A percentile compares a stretch with the other conserved stretches of the same genome.
phyloP scores from a whole-genome alignment of 2,113 vertebrate species.

The Calyptommatus sinebrachiatus region DNA sequence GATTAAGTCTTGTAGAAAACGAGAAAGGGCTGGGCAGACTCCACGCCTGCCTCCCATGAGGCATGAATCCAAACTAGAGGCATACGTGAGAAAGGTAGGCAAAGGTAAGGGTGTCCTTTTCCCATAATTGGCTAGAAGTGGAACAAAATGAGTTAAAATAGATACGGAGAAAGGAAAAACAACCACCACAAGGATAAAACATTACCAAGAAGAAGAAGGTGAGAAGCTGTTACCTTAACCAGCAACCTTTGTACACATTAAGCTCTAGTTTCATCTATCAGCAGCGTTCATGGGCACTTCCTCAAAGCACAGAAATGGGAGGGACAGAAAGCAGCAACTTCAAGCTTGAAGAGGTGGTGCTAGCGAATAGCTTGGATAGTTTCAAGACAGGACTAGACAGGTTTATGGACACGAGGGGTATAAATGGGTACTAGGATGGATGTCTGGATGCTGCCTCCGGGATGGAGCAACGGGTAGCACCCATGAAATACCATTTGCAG shows the following conservation, averaged over 20 bases:
- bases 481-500: too few relatives aligned
- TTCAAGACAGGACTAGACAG: too few relatives aligned
- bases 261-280: background rate
- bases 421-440: too few relatives aligned
- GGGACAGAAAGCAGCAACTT: background rate
- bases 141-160: background rate
- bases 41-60: background rate
- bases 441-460: too few relatives aligned
- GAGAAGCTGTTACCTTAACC: background rate
- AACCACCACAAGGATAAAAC: background rate
- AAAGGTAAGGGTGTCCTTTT: background rate
- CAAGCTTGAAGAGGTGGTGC: too few relatives aligned
- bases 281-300: background rate
- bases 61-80: background rate
- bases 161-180: background rate
- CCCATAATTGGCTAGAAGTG: background rate
- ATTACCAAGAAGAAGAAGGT: background rate
- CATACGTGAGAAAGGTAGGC: background rate
- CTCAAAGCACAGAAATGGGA: background rate
- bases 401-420: too few relatives aligned
- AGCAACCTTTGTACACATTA: background rate
- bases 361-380: too few relatives aligned
- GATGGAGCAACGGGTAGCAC: too few relatives aligned
- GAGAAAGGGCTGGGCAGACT: background rate
- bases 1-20: background rate